Percentiles rank a stretch among this genome's conserved stretches.
phyloP scores from a whole-genome alignment of 2,797 vertebrate genomes.

The Ambastaia sidthimunki region DNA sequence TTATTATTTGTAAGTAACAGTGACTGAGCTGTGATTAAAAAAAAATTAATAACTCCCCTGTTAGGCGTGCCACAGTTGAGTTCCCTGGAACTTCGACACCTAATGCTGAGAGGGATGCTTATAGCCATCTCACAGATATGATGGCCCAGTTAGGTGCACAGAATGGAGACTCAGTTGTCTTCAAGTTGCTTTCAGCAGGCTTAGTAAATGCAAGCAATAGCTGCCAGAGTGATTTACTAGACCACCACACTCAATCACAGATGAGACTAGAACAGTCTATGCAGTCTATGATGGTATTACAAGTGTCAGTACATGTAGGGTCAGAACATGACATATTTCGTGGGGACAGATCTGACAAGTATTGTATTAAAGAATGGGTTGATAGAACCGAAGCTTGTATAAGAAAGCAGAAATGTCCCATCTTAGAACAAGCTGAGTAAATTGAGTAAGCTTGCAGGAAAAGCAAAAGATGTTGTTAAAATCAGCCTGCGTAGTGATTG shows the following conservation, averaged over 20 bases:
- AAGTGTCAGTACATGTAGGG: slow-evolving; percentile 38
- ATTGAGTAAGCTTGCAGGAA: slow-evolving; percentile 40
- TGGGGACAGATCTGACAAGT: slow-evolving; percentile 47
- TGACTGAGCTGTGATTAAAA: neutral
- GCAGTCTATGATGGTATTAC: neutral
- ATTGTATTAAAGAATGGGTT: slow-evolving; percentile 46
- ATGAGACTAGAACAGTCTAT: neutral
- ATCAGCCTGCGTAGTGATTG: slow-evolving; percentile 37
- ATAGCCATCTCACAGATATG: slow-evolving; percentile 42
- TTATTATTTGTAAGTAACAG: neutral
- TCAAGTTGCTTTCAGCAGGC: slow-evolving; percentile 46
- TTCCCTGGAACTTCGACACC: slow-evolving; percentile 38
- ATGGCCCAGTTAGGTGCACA: slow-evolving; percentile 47
- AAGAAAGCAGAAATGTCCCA: slow-evolving; percentile 31
- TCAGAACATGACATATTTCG: slow-evolving; percentile 32
- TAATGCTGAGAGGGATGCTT: slow-evolving; percentile 19
- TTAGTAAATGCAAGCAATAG: slow-evolving; percentile 21
- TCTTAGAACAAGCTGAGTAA: slow-evolving; percentile 51
- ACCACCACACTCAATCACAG: neutral
- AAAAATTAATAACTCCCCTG: neutral
- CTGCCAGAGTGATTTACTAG: neutral
- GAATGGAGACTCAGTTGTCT: slow-evolving; percentile 51
- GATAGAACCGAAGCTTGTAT: slow-evolving; percentile 47
- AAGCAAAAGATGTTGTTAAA: slow-evolving; percentile 46
- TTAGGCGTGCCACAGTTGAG: neutral